Percentiles rank a stretch among this genome's conserved stretches.
Conservation (phyloP, 2,797 vertebrate species). For the Serranus cabrilla region DNA sequence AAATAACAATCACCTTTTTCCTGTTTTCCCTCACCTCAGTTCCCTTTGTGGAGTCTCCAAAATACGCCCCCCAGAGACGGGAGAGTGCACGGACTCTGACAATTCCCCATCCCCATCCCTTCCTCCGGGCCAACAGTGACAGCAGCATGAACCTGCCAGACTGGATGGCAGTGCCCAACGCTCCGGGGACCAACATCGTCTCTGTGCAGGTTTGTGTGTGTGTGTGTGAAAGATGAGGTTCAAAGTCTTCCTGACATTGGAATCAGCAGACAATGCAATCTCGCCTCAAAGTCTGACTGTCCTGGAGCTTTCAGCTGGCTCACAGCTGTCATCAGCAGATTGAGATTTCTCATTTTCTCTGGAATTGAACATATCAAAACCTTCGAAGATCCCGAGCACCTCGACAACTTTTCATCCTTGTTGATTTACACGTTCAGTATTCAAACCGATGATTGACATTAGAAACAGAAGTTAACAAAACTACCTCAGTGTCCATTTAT, state of each 20-base stretch:
- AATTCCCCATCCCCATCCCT: conserved; percentile 89
- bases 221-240: not conserved
- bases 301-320: no score
- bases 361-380: not conserved
- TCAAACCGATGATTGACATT: not conserved
- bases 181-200: conserved; percentile 85
- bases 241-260: not conserved
- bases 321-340: not conserved
- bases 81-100: conserved; percentile 87
- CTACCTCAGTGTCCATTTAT: not conserved
- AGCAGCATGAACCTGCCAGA: conserved; percentile 94
- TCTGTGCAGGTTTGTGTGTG: conserved; percentile 84
- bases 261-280: not conserved
- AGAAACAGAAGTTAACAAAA: not conserved
- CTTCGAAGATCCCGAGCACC: not conserved
- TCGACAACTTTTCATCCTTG: not conserved
- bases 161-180: conserved; percentile 90
- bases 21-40: conserved; percentile 74
- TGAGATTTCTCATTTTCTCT: no score
- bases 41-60: conserved; percentile 94
- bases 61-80: conserved; percentile 90
- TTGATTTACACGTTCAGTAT: not conserved
- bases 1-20: not conserved
- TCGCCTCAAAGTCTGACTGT: not conserved
- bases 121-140: conserved; percentile 94